Conservation (phyloP, 2,888 invertebrate species). For the Matsumyia berberina region DNA sequence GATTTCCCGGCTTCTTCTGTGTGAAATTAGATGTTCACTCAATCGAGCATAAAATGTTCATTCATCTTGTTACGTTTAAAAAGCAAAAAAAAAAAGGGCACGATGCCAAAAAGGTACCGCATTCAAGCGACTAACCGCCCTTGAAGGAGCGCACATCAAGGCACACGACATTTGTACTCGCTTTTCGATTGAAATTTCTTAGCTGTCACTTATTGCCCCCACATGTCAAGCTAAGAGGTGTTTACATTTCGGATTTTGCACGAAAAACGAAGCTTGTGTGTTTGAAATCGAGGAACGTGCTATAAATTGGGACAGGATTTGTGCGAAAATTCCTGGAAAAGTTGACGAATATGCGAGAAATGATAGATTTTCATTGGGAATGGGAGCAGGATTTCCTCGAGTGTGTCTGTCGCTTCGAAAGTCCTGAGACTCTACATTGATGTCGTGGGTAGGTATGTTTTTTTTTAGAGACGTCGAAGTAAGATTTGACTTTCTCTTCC, state of each 20-base stretch:
- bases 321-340: background rate
- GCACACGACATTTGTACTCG: conserved; percentile 39
- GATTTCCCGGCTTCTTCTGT: conserved; percentile 46
- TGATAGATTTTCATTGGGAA: too few species aligned
- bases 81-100: conserved; percentile 4
- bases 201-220: conserved; percentile 45
- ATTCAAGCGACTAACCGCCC: conserved; percentile 39
- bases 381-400: too few species aligned
- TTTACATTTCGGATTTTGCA: conserved; percentile 21
- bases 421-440: too few species aligned
- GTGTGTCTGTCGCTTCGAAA: too few species aligned
- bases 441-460: too few species aligned
- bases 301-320: background rate
- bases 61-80: conserved; percentile 25
- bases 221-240: conserved; percentile 45
- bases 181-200: conserved; percentile 11
- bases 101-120: conserved; percentile 9
- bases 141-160: conserved; percentile 45
- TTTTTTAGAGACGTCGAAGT: too few species aligned
- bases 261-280: background rate
- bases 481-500: background rate
- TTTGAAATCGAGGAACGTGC: background rate
- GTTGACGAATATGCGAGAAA: background rate
- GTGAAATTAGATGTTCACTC: conserved; percentile 58
- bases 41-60: conserved; percentile 64